Percentiles rank a stretch among this genome's conserved stretches.
These are phyloP conservation scores for Drosophila kanekoi DNA, from an alignment of 2,888 invertebrate genomes.

Conservation along the genomic window DNA sequence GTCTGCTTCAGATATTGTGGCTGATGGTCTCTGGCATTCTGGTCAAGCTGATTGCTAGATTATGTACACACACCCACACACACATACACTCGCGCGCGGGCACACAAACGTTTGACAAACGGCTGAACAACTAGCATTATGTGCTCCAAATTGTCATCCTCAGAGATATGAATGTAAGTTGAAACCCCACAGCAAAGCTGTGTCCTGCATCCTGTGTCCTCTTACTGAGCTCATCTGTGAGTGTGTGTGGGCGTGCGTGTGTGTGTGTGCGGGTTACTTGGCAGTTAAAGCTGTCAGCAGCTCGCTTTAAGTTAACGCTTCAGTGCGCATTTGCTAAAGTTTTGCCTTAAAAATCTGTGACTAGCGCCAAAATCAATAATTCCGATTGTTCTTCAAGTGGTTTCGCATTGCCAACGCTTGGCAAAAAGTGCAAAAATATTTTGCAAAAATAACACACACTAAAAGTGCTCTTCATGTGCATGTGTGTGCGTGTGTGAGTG, in stretches of 20 bases:
- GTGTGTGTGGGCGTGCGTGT: constrained; percentile 28
- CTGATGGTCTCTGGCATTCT: constrained; percentile 25
- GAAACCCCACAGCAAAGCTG: constrained; percentile 41
- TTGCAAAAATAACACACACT: constrained; percentile 14
- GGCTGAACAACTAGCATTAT: constrained; percentile 51
- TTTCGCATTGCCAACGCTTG: constrained; percentile 49
- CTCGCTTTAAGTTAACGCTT: constrained; percentile 47
- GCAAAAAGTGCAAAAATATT: constrained; percentile 44
- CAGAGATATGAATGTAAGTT: constrained; percentile 51
- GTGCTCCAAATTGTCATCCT: constrained; percentile 68
- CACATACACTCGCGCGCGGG: constrained; percentile 3
- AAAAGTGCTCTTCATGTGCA: constrained; percentile 31
- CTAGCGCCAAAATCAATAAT: constrained; percentile 73
- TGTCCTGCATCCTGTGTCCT: background rate
- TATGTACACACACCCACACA: constrained; percentile 39
- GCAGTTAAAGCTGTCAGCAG: constrained; percentile 58
- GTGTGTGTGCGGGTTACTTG: constrained; percentile 16
- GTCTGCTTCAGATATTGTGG: constrained; percentile 50
- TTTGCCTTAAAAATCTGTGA: constrained; percentile 59
- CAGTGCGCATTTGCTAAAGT: constrained; percentile 16
- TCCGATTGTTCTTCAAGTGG: constrained; percentile 59
- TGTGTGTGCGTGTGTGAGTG: constrained; percentile 1
- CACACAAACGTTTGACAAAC: constrained; percentile 38
- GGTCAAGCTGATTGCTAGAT: constrained; percentile 68
- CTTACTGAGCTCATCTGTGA: constrained; percentile 1